phyloP scores from a whole-genome alignment of 2,888 invertebrate species.

The Acrocera orbiculus region DNA sequence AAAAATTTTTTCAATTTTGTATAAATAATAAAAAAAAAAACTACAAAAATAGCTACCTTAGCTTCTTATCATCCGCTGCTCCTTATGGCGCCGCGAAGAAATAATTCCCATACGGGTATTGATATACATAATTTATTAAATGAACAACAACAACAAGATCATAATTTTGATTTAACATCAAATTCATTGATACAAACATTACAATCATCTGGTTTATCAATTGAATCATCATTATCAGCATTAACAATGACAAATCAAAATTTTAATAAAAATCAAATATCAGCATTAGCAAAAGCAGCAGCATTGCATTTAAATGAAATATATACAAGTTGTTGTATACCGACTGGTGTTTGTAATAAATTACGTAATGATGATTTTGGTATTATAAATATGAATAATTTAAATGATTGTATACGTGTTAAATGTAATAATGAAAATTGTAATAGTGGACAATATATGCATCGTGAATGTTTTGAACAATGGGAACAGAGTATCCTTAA shows the following conservation, averaged over 20 bases:
- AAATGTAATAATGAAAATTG: constrained; percentile 91
- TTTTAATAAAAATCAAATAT: background rate
- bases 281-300: constrained; percentile 31
- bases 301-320: constrained; percentile 29
- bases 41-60: constrained; percentile 19
- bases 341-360: constrained; percentile 62
- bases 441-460: constrained; percentile 79
- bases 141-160: no score
- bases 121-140: constrained; percentile 29
- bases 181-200: no score
- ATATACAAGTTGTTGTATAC: constrained; percentile 60
- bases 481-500: constrained; percentile 84
- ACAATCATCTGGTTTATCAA: background rate
- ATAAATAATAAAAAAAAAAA: constrained; percentile 11
- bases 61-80: constrained; percentile 18
- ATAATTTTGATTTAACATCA: constrained; percentile 9
- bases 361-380: constrained; percentile 34
- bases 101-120: constrained; percentile 19
- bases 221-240: constrained; percentile 9
- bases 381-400: constrained; percentile 45
- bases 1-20: no score
- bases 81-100: constrained; percentile 38
- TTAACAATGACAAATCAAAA: constrained; percentile 7
- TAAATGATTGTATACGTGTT: constrained; percentile 70
- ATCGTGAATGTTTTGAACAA: constrained; percentile 84